Evolutionary conservation across 2,797 vertebrate species (phyloP), one percentile per base, ranked within the genome.

Genomic region (Linurgus olivaceus): DNA sequence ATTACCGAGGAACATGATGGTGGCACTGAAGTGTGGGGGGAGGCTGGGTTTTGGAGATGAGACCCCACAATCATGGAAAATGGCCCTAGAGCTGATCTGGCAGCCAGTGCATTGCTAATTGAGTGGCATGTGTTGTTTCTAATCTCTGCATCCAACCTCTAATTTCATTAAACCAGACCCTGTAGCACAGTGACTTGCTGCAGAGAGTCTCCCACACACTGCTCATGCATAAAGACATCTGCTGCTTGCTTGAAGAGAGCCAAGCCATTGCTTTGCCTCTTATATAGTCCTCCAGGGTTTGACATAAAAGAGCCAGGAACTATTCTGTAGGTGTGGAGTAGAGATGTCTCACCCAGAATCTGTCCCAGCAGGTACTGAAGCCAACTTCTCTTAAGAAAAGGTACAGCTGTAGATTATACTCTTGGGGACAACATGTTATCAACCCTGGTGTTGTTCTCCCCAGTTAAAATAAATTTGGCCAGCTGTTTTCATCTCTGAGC

Each of bases 161-260:
- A 2, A 91, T 96, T 92, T 83, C 86, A 55, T 79, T 75, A 91
- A 95, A 85, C 77, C 87, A 92, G 93, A 84, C 80, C 89, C 86
- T 77, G 84, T 93, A 79, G 93, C 79, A 47, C 62, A 86, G 47
- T 82, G 67, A 55, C 91, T 90, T 93, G 82, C 73, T 93, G 73
- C 71, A 90, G 90, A 93, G 67, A 59, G 37, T 96, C 96, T 95
- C 95, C 96, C 96, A 96, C 86, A 83, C 95, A 89, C 66, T 87
- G 73, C 55, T 96, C 89, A 42, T 94, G 86, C 74, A 93, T 38
- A 74, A 74, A 94, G 94, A 94, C 96, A 96, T 97, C 96, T 96
- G 95, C 93, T 96, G 93, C 87, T 94, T 96, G 66, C 90, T 90
- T 94, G 76, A 75, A 71, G 85, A 67, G 85, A 93, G 89, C 95